Base-by-base conservation (phyloP, 2,888 invertebrate species). In the Tuberolachnus salignus region DNA sequence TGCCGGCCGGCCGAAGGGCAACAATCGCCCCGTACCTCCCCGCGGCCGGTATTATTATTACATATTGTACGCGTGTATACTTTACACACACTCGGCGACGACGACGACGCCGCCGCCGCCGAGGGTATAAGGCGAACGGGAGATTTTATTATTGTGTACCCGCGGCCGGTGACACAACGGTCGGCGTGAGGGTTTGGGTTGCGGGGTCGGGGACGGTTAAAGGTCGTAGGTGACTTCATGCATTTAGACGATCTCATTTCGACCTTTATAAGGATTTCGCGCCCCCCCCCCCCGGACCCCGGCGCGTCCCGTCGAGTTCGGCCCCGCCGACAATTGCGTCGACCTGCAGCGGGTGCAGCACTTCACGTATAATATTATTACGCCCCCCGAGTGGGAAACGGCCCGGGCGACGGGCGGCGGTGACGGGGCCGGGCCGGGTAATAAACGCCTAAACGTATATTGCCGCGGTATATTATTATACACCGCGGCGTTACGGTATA, bases 201-300 rank as follows among this genome's bases (percentile, higher is more conserved):
- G n/a, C 16, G 9, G 53, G 55, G 55, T 21, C 21, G 55, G 51
- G 14, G 42, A 21, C 9, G 67, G 57, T 51, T 53, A 74, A 74
- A 53, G 53, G 53, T 53, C 51, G 57, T 46, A 69, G 67, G 78
- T 69, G 42, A 78, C 78, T 78, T 78, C 78, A 78, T 78, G 78
- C 78, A 78, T 78, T 78, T 78, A 78, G 78, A 78, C 78, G 78
- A 78, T 78, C 78, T 78, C 78, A 78, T 78, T 78, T 78, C 69
- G 59, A 46, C 72, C 51, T 73, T 51, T 51, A n/a, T n/a, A n/a
- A 73, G 59, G 61, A 26, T 73, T 34, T 73, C 46, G 34, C 44
- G 11, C 57, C 26, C 21, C 14, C 10, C 51, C 16, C 16, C 13
- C 0, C 0, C 16, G 0, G n/a, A n/a, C 46, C 34, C 51, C n/a